Evolutionary conservation across 2,113 vertebrate species (phyloP).

Genomic region (Microtus richardsoni): DNA sequence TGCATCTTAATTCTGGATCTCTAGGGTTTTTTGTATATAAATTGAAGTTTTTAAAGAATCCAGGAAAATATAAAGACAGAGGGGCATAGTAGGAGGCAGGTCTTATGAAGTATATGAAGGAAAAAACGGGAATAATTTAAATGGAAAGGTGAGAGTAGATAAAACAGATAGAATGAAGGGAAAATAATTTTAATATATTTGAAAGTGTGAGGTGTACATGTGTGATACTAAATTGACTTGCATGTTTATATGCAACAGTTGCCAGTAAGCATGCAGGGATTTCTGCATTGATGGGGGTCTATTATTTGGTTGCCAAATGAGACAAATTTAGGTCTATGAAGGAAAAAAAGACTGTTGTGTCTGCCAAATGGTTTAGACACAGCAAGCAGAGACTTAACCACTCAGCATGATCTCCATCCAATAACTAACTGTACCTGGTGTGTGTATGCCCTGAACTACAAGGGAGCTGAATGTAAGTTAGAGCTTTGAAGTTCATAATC

Average conservation of each 20-base stretch:
- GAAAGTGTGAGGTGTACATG: background rate
- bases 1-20: background rate
- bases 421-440: constrained; percentile 65
- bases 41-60: background rate
- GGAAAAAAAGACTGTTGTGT: constrained; percentile 1
- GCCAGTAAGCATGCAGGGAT: constrained; percentile 22
- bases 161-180: background rate
- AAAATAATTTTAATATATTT: constrained; percentile 1
- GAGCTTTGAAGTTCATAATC: constrained; percentile 61
- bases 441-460: constrained; percentile 49
- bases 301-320: constrained; percentile 65
- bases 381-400: constrained; percentile 70
- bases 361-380: constrained; percentile 67
- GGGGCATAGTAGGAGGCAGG: background rate
- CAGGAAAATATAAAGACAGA: background rate
- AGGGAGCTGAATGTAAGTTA: constrained; percentile 60
- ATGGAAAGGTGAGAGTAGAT: background rate
- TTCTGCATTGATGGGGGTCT: constrained; percentile 37
- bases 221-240: constrained; percentile 40
- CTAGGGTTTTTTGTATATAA: background rate
- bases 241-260: background rate
- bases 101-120: background rate
- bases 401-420: constrained; percentile 57
- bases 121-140: background rate
- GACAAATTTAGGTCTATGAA: constrained; percentile 57